These are phyloP conservation scores for Pygathrix nemaeus DNA, from an alignment of 2,113 vertebrate species.

Conservation along the genomic window DNA sequence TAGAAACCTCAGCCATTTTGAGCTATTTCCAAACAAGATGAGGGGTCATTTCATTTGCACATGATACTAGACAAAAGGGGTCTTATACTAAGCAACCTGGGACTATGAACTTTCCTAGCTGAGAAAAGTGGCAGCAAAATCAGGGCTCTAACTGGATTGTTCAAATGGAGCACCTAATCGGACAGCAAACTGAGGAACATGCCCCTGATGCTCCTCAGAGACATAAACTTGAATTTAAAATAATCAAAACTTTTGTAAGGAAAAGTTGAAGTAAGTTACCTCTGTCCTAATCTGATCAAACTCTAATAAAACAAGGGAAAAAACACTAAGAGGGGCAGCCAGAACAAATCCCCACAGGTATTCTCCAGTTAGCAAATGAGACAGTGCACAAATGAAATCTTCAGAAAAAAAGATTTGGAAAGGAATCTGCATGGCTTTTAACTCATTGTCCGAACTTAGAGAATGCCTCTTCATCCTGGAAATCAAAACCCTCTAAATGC, in stretches of 20 bases:
- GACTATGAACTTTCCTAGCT: background rate
- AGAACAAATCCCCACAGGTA: background rate
- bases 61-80: background rate
- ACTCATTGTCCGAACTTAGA: background rate
- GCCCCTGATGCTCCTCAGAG: background rate
- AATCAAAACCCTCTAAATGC: conserved; percentile 29
- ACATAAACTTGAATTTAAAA: background rate
- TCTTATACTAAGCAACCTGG: background rate
- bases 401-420: conserved; percentile 10
- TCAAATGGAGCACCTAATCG: background rate
- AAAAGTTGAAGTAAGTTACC: background rate
- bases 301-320: background rate
- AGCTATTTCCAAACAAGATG: background rate
- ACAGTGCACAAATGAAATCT: background rate
- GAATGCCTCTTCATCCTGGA: conserved; percentile 1
- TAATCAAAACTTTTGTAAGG: background rate
- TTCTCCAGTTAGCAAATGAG: background rate
- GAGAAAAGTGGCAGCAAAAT: background rate
- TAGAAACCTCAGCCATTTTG: background rate
- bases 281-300: conserved; percentile 9
- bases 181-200: background rate
- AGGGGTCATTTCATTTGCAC: background rate
- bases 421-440: background rate
- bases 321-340: background rate
- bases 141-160: background rate